A percentile compares a stretch with the other conserved stretches of the same genome.
These are phyloP conservation scores for Sceliomorpha sp. DNA, from an alignment of 2,888 invertebrate species.

Conservation along the genomic window DNA sequence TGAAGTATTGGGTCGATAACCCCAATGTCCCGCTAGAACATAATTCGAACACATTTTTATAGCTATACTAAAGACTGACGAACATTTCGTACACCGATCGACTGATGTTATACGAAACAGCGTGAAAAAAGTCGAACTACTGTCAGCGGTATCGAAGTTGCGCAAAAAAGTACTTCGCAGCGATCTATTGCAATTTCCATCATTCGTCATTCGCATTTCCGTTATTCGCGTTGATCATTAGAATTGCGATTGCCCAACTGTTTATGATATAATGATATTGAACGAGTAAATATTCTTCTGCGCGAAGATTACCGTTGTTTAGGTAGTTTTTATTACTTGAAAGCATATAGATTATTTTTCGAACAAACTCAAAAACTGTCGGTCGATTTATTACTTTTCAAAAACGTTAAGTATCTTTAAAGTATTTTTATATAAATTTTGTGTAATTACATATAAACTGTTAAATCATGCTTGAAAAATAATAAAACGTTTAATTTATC, in stretches of 20 bases:
- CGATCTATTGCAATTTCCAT: constrained; percentile 39
- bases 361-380: no score
- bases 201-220: constrained; percentile 44
- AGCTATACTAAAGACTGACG: constrained; percentile 2
- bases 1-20: constrained; percentile 46
- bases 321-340: no score
- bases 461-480: no score
- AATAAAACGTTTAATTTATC: no score
- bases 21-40: constrained; percentile 42
- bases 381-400: no score
- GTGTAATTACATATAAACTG: no score
- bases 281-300: background rate
- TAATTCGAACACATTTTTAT: constrained; percentile 40
- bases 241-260: constrained; percentile 21
- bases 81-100: no score
- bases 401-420: no score
- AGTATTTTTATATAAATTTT: no score
- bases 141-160: constrained; percentile 29
- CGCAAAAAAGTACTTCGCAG: constrained; percentile 29
- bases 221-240: constrained; percentile 35
- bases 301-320: no score
- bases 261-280: constrained; percentile 27
- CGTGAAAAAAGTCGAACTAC: constrained; percentile 28
- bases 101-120: constrained; percentile 36
- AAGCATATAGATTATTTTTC: no score